Base-by-base conservation (phyloP, 2,113 vertebrate genomes). In the Coryphaenoides rupestris region DNA sequence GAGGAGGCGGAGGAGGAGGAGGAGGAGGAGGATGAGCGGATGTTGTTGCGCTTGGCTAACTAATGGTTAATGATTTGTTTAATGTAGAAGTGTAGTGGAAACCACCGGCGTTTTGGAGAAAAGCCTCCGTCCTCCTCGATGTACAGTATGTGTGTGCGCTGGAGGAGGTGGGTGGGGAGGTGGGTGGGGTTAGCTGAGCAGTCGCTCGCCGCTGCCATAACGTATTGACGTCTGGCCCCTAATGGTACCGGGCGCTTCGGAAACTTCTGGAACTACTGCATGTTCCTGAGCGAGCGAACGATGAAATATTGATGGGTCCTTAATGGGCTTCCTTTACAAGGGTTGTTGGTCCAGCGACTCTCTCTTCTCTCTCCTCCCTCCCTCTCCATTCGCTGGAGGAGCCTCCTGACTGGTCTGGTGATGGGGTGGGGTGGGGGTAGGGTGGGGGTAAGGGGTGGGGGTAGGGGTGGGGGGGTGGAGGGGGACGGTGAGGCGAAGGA, bases 241-340 rank as follows among this genome's bases (percentile, higher is more conserved):
- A 90, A 90, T 90, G 87, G 86, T 80, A 62, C 79, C 6, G 62
- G 80, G 76, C 85, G n/a, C n/a, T n/a, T n/a, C 83, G 81, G 86
- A 89, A 89, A 89, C 82, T 89, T 89, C 83, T 80, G 79, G 79
- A 84, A 86, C 78, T 89, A n/a, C n/a, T n/a, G n/a, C n/a, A 83
- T 82, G 78, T 86, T 88, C 84, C 82, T 86, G 76, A 78, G 85
- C 89, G 84, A 87, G 83, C 83, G n/a, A 58, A 81, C 79, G 82
- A 93, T 98, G 84, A 96, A 98, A 95, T 96, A 98, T 98, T 97
- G 91, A 98, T 95, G 92, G 75, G 55, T 55, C 54, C 74, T 89
- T 92, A 94, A 84, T 66, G 91, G 89, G 77, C 81, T 87, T 89
- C 89, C 87, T 89, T n/a, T 86, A 84, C 76, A 75, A 82, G 78